Evolutionary conservation across 2,113 vertebrate genomes (phyloP).

Genomic region (Lycaon pictus): DNA sequence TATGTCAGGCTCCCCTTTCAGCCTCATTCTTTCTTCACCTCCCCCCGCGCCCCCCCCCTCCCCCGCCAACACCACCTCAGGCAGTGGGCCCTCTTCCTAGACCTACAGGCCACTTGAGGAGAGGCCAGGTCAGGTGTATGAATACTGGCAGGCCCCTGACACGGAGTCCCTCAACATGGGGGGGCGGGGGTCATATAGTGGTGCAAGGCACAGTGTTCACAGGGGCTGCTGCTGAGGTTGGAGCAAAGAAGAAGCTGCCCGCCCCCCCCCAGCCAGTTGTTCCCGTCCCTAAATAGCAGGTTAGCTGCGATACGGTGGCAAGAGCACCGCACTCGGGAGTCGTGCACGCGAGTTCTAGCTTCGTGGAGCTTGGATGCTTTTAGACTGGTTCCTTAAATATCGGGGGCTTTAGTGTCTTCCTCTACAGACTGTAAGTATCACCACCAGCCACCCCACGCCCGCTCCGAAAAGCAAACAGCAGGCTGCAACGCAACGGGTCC

Average conservation of each 20-base stretch:
- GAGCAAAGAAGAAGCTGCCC: neutral
- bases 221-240: neutral
- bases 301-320: too few species aligned
- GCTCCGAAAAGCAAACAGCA: neutral
- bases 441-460: neutral
- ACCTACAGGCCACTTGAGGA: neutral
- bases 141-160: neutral
- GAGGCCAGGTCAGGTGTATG: neutral
- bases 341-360: neutral
- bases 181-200: neutral
- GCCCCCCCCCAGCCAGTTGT: neutral
- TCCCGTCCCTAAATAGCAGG: neutral
- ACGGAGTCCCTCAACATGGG: neutral
- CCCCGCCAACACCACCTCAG: neutral
- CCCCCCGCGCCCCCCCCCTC: too few species aligned
- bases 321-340: neutral
- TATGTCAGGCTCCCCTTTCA: conserved; percentile 11
- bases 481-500: rapidly evolving
- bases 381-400: neutral
- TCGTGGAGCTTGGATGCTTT: conserved; percentile 27
- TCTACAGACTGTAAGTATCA: neutral
- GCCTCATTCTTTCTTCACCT: neutral
- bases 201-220: neutral
- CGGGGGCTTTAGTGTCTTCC: neutral
- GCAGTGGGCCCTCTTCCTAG: neutral